Evolutionary conservation across 2,888 invertebrate species (phyloP).

Genomic region (Trimorus sp.): DNA sequence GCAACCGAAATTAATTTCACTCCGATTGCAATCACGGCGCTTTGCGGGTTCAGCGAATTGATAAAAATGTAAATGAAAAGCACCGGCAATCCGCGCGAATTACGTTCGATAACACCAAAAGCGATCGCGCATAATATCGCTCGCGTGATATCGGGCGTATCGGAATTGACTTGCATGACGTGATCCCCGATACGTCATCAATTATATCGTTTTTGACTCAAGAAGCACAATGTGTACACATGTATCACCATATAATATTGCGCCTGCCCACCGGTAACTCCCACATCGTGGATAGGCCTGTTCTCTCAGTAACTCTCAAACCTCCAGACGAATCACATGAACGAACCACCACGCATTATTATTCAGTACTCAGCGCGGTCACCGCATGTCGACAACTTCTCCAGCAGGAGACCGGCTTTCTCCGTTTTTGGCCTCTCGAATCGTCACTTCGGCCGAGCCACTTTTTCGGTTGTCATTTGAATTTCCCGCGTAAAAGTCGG

Average conservation of each 20-base stretch:
- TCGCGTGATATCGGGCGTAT: conserved; percentile 20
- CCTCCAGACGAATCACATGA: conserved; percentile 77
- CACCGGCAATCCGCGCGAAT: no score
- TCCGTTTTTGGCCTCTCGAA: conserved; percentile 7
- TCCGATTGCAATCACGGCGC: no score
- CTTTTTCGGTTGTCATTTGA: not conserved
- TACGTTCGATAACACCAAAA: not conserved
- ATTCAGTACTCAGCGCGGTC: conserved; percentile 60
- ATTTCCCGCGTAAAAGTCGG: conserved; percentile 23
- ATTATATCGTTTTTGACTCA: conserved; percentile 54
- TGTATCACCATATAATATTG: conserved; percentile 67
- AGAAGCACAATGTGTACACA: conserved; percentile 57
- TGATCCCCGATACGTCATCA: conserved; percentile 52
- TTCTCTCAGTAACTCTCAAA: conserved; percentile 79
- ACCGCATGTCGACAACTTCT: conserved; percentile 57
- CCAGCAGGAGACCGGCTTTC: conserved; percentile 39
- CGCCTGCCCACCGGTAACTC: conserved; percentile 70
- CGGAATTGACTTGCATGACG: conserved; percentile 46
- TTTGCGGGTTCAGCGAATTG: no score
- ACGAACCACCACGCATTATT: conserved; percentile 58
- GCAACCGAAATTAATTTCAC: no score
- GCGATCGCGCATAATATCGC: conserved; percentile 24
- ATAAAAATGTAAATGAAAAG: no score
- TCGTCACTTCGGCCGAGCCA: not conserved
- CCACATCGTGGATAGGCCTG: conserved; percentile 69